phyloP scores from a whole-genome alignment of 1,140 invertebrate genomes.

The Caenorhabditis brenneri region DNA sequence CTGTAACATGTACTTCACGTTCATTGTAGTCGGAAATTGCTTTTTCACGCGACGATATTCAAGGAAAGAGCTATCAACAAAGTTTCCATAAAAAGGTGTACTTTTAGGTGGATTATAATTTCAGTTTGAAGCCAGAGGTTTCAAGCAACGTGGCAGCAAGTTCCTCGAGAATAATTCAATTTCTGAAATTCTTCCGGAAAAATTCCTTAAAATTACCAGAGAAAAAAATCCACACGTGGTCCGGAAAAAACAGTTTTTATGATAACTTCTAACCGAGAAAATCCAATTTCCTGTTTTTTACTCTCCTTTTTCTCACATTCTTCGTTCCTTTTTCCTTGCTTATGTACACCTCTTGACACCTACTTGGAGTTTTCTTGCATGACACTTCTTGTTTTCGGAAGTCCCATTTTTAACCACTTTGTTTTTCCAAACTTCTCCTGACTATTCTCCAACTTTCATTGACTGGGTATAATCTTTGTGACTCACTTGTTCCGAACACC shows the following conservation, averaged over 20 bases:
- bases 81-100: too few species aligned
- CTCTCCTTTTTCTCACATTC: neutral
- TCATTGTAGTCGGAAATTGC: too few species aligned
- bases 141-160: too few species aligned
- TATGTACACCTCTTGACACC: neutral
- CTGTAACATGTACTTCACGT: too few species aligned
- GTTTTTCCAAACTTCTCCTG: neutral
- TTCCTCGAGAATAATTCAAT: too few species aligned
- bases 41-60: too few species aligned
- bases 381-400: neutral
- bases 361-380: neutral
- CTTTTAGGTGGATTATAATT: too few species aligned
- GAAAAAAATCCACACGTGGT: neutral
- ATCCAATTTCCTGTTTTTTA: conserved; percentile 1
- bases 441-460: too few species aligned
- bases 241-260: neutral
- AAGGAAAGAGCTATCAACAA: too few species aligned
- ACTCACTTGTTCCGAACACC: too few species aligned
- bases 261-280: neutral
- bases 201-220: neutral
- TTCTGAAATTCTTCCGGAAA: neutral
- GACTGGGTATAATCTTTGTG: too few species aligned
- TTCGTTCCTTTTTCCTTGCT: neutral
- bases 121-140: too few species aligned
- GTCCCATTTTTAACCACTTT: neutral